These are phyloP conservation scores for Cactoblastis cactorum DNA, from an alignment of 2,888 invertebrate species.

Conservation along the genomic window DNA sequence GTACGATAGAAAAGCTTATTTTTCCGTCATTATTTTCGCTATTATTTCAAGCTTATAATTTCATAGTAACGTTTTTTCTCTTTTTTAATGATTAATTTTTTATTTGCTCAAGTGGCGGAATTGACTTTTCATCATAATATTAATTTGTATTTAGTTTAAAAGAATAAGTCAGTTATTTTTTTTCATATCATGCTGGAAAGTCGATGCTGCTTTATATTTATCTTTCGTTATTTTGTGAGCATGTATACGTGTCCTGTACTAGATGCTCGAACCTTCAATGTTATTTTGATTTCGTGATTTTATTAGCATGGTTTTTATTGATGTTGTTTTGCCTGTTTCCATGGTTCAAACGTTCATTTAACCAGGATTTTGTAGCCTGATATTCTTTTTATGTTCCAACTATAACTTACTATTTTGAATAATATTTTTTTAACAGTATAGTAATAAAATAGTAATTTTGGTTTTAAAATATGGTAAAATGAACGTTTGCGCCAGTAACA, in stretches of 20 bases:
- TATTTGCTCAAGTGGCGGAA: slow-evolving; percentile 27
- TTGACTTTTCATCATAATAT: slow-evolving; percentile 21
- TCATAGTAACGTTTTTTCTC: slow-evolving; percentile 60
- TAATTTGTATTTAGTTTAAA: neutral
- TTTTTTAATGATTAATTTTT: slow-evolving; percentile 28
- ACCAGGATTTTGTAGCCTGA: neutral
- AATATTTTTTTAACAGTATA: too few relatives aligned
- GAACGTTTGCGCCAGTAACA: slow-evolving; percentile 38
- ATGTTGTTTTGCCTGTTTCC: slow-evolving; percentile 61
- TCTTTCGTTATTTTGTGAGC: slow-evolving; percentile 46
- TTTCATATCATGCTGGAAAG: slow-evolving; percentile 5
- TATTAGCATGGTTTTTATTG: slow-evolving; percentile 63
- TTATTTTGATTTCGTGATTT: slow-evolving; percentile 47
- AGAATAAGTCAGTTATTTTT: neutral
- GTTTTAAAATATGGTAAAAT: slow-evolving; percentile 5
- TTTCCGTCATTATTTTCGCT: slow-evolving; percentile 61
- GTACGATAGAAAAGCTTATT: slow-evolving; percentile 71
- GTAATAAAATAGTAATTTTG: too few relatives aligned
- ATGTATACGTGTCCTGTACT: slow-evolving; percentile 62
- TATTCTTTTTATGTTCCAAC: too few relatives aligned
- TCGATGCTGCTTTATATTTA: slow-evolving; percentile 32
- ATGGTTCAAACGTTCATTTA: slow-evolving; percentile 38
- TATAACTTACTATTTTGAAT: too few relatives aligned
- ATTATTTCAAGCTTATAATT: slow-evolving; percentile 60
- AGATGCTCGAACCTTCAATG: slow-evolving; percentile 61